Evolutionary conservation across 1,140 invertebrate species (phyloP).

Genomic region (Cydia fagiglandana): DNA sequence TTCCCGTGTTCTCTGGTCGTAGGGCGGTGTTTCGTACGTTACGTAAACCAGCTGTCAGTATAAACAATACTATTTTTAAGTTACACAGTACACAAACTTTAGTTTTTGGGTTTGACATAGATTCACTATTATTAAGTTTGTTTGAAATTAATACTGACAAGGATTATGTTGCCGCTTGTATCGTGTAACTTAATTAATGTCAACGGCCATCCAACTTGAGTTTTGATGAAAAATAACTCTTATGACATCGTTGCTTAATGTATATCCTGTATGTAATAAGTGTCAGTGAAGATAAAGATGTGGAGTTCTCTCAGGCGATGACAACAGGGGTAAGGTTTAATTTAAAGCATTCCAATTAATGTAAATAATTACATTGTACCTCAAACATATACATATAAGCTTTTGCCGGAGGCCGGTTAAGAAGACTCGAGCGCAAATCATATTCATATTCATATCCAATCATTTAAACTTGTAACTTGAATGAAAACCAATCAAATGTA

Average conservation of each 20-base stretch:
- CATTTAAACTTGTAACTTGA: no score
- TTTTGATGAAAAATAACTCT: conserved; percentile 55
- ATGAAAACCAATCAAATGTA: no score
- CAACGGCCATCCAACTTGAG: conserved; percentile 36
- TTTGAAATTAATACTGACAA: neutral
- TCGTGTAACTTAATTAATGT: conserved; percentile 22
- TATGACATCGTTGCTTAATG: conserved; percentile 44
- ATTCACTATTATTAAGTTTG: no score
- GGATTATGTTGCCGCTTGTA: neutral
- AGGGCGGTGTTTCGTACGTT: conserved; percentile 68
- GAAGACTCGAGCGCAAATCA: no score
- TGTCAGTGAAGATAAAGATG: conserved; percentile 60
- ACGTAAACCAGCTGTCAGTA: conserved; percentile 68
- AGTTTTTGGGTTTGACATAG: neutral
- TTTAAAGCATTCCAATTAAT: neutral
- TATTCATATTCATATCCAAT: no score
- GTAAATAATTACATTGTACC: neutral
- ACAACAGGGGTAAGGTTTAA: conserved; percentile 61
- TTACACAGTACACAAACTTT: conserved; percentile 5
- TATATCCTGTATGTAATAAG: conserved; percentile 64
- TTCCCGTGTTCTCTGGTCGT: conserved; percentile 62
- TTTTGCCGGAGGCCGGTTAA: no score
- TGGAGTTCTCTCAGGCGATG: conserved; percentile 68
- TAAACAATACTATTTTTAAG: conserved; percentile 55
- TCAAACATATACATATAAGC: no score